Percentiles rank a stretch among this genome's conserved stretches.
These are phyloP conservation scores for Rhopalosiphum padi DNA, from an alignment of 1,140 invertebrate genomes.

Conservation along the genomic window DNA sequence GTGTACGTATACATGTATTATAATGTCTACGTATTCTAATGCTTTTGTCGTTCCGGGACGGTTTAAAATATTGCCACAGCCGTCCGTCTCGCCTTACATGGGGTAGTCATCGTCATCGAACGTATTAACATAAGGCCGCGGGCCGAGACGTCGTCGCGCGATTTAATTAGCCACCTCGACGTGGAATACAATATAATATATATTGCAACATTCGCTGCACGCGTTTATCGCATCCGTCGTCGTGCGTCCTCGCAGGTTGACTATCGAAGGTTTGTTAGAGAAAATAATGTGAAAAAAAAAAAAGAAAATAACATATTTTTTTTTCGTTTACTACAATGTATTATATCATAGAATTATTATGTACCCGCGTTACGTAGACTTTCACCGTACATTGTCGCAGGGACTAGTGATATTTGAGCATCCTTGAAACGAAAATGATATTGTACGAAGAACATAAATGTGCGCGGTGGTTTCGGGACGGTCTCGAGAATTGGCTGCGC, in stretches of 20 bases:
- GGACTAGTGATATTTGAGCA: not conserved
- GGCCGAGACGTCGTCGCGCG: not conserved
- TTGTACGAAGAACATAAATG: not conserved
- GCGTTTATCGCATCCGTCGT: not conserved
- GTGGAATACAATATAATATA: not conserved
- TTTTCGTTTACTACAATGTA: not conserved
- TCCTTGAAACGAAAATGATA: not conserved
- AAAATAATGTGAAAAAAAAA: not conserved
- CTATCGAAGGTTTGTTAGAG: no score
- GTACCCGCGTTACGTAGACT: not conserved
- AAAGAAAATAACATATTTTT: not conserved
- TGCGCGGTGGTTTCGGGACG: not conserved
- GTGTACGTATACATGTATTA: not conserved
- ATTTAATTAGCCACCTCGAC: conserved; percentile 48
- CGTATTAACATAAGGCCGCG: not conserved
- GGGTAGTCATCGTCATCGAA: not conserved
- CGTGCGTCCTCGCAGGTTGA: not conserved
- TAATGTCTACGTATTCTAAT: conserved; percentile 9
- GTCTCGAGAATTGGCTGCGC: not conserved
- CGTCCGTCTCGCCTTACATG: conserved; percentile 29
- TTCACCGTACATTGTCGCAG: not conserved
- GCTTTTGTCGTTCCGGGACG: conserved; percentile 36
- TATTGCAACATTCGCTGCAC: not conserved
- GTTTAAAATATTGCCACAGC: conserved; percentile 32
- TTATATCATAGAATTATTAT: not conserved